Conservation (phyloP, 1,140 invertebrate genomes). For the Diorhabda sublineata region DNA sequence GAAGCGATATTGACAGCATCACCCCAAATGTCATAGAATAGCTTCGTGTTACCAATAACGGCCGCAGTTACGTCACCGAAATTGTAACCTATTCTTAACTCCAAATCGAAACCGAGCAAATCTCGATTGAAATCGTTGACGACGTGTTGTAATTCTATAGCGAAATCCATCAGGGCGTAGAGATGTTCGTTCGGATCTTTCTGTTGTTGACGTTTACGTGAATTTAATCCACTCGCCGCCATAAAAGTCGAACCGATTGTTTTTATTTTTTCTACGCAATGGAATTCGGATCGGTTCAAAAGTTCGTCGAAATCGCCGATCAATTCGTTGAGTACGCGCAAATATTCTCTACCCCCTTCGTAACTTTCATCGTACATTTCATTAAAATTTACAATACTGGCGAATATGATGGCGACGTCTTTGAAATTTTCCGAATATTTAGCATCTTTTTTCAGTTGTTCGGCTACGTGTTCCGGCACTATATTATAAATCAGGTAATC, state of each 20-base stretch:
- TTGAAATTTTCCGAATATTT: slow-evolving; percentile 96
- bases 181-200: slow-evolving; percentile 72
- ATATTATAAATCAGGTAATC: slow-evolving; percentile 96
- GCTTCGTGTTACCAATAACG: slow-evolving; percentile 92
- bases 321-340: slow-evolving; percentile 91
- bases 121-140: slow-evolving; percentile 86
- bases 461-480: slow-evolving; percentile 90
- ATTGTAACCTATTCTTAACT: slow-evolving; percentile 78
- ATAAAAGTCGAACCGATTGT: slow-evolving; percentile 97
- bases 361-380: slow-evolving; percentile 96
- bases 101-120: slow-evolving; percentile 82
- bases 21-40: slow-evolving; percentile 98
- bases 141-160: slow-evolving; percentile 79
- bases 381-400: slow-evolving; percentile 92
- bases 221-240: slow-evolving; percentile 92
- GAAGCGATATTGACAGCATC: slow-evolving; percentile 97
- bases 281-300: slow-evolving; percentile 74
- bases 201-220: slow-evolving; percentile 59
- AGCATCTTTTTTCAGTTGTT: slow-evolving; percentile 86
- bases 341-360: slow-evolving; percentile 85
- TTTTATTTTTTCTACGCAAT: slow-evolving; percentile 95
- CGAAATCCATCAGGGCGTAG: slow-evolving; percentile 83
- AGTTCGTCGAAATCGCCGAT: slow-evolving; percentile 94
- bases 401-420: slow-evolving; percentile 90
- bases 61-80: slow-evolving; percentile 91